Evolutionary conservation across 1,140 invertebrate genomes (phyloP).

Genomic region (Gonatopus flavifemur): DNA sequence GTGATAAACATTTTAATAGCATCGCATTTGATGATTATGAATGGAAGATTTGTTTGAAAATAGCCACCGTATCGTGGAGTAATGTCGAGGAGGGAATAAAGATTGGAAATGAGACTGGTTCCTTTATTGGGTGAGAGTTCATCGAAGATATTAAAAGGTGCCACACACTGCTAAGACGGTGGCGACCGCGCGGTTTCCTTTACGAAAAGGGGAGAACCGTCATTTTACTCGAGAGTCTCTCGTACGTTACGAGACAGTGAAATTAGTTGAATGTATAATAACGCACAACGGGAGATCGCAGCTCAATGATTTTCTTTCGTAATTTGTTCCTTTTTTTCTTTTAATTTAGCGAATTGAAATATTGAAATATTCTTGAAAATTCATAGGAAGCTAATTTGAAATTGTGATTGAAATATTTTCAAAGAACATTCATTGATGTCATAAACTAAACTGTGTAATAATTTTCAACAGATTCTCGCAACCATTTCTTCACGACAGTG

Average conservation of each 20-base stretch:
- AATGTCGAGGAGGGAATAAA: not conserved
- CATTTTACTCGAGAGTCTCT: slow-evolving; percentile 33
- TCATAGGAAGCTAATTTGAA: too few relatives aligned
- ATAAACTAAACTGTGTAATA: too few relatives aligned
- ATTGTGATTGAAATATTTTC: too few relatives aligned
- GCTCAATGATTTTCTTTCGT: not conserved
- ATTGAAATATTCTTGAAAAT: too few relatives aligned
- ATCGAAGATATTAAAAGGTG: slow-evolving; percentile 18
- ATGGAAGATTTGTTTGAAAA: too few relatives aligned
- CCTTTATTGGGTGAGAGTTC: slow-evolving; percentile 26
- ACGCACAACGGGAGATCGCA: slow-evolving; percentile 34
- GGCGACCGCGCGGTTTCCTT: slow-evolving; percentile 24
- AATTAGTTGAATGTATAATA: slow-evolving; percentile 55
- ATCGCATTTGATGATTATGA: too few relatives aligned
- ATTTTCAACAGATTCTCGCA: too few relatives aligned
- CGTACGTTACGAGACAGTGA: slow-evolving; percentile 49
- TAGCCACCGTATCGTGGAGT: not conserved
- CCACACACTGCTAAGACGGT: slow-evolving; percentile 9
- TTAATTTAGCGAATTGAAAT: too few relatives aligned
- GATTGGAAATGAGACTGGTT: slow-evolving; percentile 6
- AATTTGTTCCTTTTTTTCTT: slow-evolving; percentile 7
- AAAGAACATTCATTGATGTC: too few relatives aligned
- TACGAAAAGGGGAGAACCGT: slow-evolving; percentile 12
- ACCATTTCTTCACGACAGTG: too few relatives aligned
- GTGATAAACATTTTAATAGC: too few relatives aligned